A percentile compares a stretch with the other conserved stretches of the same genome.
phyloP scores from a whole-genome alignment of 30 jellyfish, hydroid and myxozoan species.

The Hydra vulgaris region DNA sequence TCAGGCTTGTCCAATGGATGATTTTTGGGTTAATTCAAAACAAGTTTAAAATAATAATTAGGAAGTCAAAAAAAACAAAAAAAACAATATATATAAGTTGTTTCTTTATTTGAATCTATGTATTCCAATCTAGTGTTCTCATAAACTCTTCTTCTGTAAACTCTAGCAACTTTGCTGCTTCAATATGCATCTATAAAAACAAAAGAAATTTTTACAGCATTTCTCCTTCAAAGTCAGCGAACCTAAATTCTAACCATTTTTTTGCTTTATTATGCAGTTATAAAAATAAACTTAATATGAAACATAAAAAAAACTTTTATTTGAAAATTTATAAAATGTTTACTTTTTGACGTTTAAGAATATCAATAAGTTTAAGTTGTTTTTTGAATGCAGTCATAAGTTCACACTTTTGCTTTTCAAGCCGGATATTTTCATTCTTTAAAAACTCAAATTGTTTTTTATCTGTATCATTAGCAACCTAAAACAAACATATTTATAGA shows the following conservation, averaged over 20 bases:
- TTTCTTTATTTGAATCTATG: not conserved
- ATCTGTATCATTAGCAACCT: constrained; percentile 68
- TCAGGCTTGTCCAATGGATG: too few relatives aligned
- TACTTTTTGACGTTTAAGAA: constrained; percentile 86
- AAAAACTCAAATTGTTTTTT: constrained; percentile 61
- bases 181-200: constrained; percentile 76
- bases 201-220: too few relatives aligned
- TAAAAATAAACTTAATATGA: not conserved
- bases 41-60: too few relatives aligned
- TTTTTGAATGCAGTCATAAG: constrained; percentile 84
- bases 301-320: not conserved
- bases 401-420: constrained; percentile 76
- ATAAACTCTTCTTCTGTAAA: constrained; percentile 90
- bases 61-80: too few relatives aligned
- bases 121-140: constrained; percentile 76
- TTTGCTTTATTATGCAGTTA: constrained; percentile 96
- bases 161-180: constrained; percentile 92
- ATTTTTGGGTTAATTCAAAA: too few relatives aligned
- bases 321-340: not conserved
- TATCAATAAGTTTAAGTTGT: constrained; percentile 82
- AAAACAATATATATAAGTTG: not conserved
- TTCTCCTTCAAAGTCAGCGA: too few relatives aligned
- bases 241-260: constrained; percentile 69
- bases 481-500: not conserved
- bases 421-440: constrained; percentile 43